phyloP scores from a whole-genome alignment of 1,140 invertebrate genomes.

The Papilio aristodemus region DNA sequence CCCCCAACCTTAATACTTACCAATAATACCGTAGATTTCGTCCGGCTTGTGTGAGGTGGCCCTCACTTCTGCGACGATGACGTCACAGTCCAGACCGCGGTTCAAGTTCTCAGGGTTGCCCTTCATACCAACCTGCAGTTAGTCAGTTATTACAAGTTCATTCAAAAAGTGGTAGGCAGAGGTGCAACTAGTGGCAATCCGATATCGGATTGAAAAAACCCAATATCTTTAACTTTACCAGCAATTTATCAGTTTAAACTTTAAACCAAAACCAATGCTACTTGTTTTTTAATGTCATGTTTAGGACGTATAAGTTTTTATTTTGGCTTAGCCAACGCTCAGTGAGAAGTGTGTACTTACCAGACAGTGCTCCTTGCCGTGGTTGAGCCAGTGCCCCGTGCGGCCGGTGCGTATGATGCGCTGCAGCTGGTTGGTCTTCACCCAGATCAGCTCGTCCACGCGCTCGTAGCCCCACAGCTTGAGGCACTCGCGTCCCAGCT shows the following conservation, averaged over 20 bases:
- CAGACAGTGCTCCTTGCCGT: slow-evolving; percentile 99
- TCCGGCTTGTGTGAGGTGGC: slow-evolving; percentile 99
- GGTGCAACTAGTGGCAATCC: no score
- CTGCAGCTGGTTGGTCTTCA: slow-evolving; percentile 99
- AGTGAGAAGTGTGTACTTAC: no score
- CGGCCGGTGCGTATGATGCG: slow-evolving; percentile 97
- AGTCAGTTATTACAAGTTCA: no score
- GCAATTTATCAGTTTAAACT: no score
- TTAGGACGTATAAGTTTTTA: no score
- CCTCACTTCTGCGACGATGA: slow-evolving; percentile 98
- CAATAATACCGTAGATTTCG: slow-evolving; percentile 97
- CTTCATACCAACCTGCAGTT: slow-evolving; percentile 93
- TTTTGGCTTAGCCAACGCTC: no score
- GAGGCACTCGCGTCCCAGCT: slow-evolving; percentile 95
- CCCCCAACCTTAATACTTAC: no score
- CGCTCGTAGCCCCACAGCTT: slow-evolving; percentile 97
- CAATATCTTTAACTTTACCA: no score
- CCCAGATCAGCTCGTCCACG: slow-evolving; percentile 99
- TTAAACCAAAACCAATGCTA: no score
- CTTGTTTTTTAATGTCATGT: no score
- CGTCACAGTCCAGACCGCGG: slow-evolving; percentile 97
- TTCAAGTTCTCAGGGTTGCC: slow-evolving; percentile 95
- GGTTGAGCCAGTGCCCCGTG: slow-evolving; percentile 99
- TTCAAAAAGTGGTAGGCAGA: no score
- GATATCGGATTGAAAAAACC: no score